These are phyloP conservation scores for Megalops cyprinoides DNA, from an alignment of 2,797 vertebrate genomes.

Conservation along the genomic window DNA sequence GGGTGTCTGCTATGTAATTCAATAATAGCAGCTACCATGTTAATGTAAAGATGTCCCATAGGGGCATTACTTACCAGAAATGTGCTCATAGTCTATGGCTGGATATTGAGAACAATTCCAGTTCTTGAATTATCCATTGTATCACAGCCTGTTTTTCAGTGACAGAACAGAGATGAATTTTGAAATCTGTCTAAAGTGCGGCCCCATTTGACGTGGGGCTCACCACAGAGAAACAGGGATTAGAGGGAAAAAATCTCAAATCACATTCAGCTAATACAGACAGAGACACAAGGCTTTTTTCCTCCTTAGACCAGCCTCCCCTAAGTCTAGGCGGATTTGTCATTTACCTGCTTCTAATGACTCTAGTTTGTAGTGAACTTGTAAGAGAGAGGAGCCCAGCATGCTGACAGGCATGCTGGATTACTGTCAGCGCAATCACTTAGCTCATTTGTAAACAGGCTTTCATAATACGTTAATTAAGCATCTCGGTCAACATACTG, in stretches of 20 bases:
- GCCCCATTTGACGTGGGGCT: not conserved
- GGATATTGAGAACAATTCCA: no score
- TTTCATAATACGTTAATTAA: constrained; percentile 61
- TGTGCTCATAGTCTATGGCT: no score
- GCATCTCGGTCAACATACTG: constrained; percentile 47
- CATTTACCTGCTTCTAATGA: constrained; percentile 38
- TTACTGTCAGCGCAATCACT: constrained; percentile 50
- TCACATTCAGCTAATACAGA: constrained; percentile 3
- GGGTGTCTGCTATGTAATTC: no score
- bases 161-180: no score
- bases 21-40: no score
- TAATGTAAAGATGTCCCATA: no score
- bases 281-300: not conserved
- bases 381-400: constrained; percentile 22
- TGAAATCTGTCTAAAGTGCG: no score
- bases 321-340: constrained; percentile 23
- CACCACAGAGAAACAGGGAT: not conserved
- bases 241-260: not conserved
- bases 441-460: constrained; percentile 59
- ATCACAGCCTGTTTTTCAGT: no score
- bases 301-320: constrained; percentile 24
- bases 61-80: no score
- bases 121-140: no score
- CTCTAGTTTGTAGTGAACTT: constrained; percentile 22
- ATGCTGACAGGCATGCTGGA: constrained; percentile 29